Base-by-base conservation (phyloP, 2,113 vertebrate genomes). In the Trochalopteron elliotii region DNA sequence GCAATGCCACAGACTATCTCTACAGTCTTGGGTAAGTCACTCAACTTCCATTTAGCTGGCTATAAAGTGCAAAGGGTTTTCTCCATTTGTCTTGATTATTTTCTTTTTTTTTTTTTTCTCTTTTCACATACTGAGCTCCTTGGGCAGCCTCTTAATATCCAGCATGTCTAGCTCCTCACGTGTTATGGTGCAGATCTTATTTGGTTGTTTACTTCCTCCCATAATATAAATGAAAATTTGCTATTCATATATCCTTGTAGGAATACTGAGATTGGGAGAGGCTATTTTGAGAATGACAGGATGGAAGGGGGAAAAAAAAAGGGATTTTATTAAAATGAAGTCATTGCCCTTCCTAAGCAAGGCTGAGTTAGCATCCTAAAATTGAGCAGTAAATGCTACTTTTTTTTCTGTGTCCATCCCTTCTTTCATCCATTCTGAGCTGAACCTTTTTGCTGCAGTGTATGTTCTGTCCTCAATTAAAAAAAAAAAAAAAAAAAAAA, bases 241-340 rank as follows among this genome's bases (percentile, higher is more conserved):
- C 45, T 20, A 33, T 45, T 90, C 52, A 83, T 55, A 90, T 77
- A 87, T 83, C 71, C 76, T 64, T 44, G 14, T 31, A 83, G 79
- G 70, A 95, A 83, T 59, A 75, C 35, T 83, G 71, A 52, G 47
- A 28, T 0, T 47, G 37, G 49, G 49, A 92, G 47, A 93, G 37
- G 64, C 49, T 96, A 86, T 90, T 94, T 90, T 74, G 72, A 60
- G 70, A 93, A 93, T 78, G 76, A 53, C 50, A 74, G 56, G 22
- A 83, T 39, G 49, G n/a, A 28, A 20, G 4, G 8, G 3, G 8
- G 2, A 2, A 10, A 2, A 3, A 12, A 39, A 31, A 55, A 45
- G 18, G 24, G 31, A 68, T 91, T 83, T 89, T 85, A 27, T 76
- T 87, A 72, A 85, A 95, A 90, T 74, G 60, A 59, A 83, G 90